Evolutionary conservation across 37 sponge, comb jelly and placozoan species (phyloP).

Genomic region (Diacarnus erythraeanus): DNA sequence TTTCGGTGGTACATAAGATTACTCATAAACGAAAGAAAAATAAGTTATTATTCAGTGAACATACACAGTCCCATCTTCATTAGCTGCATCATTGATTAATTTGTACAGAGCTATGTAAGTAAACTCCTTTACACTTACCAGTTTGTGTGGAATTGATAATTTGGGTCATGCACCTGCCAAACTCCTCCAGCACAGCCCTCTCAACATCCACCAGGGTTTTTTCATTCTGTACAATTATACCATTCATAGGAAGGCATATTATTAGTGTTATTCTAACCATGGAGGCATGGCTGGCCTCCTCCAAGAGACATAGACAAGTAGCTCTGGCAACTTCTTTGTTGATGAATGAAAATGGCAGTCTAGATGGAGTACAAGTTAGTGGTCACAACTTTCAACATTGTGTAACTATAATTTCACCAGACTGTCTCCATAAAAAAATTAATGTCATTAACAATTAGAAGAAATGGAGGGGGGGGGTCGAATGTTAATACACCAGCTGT

Average conservation of each 20-base stretch:
- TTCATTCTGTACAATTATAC: constrained; percentile 42
- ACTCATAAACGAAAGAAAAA: not conserved
- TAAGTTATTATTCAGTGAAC: not conserved
- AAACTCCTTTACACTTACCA: constrained; percentile 28
- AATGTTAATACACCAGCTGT: too few species aligned
- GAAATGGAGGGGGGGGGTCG: not conserved
- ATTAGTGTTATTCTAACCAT: constrained; percentile 26
- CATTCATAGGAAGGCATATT: not conserved
- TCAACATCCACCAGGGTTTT: constrained; percentile 52
- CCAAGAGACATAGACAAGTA: constrained; percentile 68
- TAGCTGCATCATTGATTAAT: not conserved
- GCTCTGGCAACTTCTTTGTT: constrained; percentile 82
- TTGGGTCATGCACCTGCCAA: constrained; percentile 86
- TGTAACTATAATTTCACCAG: too few species aligned
- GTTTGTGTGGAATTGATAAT: constrained; percentile 72
- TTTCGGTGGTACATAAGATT: not conserved
- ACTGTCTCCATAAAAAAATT: not conserved
- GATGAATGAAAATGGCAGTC: constrained; percentile 79
- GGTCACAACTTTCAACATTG: too few species aligned
- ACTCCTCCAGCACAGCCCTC: constrained; percentile 80
- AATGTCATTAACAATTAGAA: not conserved
- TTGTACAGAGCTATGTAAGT: not conserved
- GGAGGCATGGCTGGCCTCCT: constrained; percentile 64
- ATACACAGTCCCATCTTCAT: constrained; percentile 4
- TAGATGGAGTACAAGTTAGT: not conserved